Evolutionary conservation across 2,797 vertebrate genomes (phyloP).

Genomic region (Diplodus sargus): DNA sequence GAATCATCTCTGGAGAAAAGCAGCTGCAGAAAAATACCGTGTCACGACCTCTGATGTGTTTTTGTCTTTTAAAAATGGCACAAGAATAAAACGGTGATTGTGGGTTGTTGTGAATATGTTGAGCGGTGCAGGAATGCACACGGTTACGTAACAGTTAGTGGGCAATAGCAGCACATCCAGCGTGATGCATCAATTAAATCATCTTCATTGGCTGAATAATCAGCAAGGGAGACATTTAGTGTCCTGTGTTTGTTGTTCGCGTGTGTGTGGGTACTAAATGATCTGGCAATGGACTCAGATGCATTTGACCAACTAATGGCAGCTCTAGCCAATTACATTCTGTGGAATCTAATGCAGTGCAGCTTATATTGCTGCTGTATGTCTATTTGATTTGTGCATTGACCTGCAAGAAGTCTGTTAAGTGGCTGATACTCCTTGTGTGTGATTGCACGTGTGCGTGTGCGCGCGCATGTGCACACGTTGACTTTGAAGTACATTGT

Average conservation of each 20-base stretch:
- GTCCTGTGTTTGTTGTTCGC: slow-evolving; percentile 52
- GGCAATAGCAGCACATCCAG: slow-evolving; percentile 37
- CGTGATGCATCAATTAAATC: slow-evolving; percentile 63
- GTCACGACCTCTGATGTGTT: slow-evolving; percentile 24
- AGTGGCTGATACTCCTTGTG: slow-evolving; percentile 73
- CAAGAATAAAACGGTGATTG: neutral
- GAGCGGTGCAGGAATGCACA: neutral
- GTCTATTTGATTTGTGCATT: slow-evolving; percentile 84
- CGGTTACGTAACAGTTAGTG: neutral
- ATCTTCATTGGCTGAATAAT: slow-evolving; percentile 60
- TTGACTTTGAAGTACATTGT: slow-evolving; percentile 82
- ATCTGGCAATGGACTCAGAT: slow-evolving; percentile 58
- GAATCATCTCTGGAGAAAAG: slow-evolving; percentile 55
- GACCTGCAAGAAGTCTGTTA: slow-evolving; percentile 81
- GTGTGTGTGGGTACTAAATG: slow-evolving; percentile 34
- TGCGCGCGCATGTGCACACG: slow-evolving; percentile 35
- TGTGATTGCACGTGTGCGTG: slow-evolving; percentile 8
- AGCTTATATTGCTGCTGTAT: slow-evolving; percentile 67
- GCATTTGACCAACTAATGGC: slow-evolving; percentile 71
- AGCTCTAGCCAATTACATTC: slow-evolving; percentile 67
- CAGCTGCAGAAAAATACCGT: slow-evolving; percentile 65
- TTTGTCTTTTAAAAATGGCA: slow-evolving; percentile 22
- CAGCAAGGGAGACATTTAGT: slow-evolving; percentile 63
- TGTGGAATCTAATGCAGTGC: slow-evolving; percentile 60
- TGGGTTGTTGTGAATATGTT: neutral